These are phyloP conservation scores for Laticauda colubrina DNA, from an alignment of 2,113 vertebrate species.

Conservation along the genomic window DNA sequence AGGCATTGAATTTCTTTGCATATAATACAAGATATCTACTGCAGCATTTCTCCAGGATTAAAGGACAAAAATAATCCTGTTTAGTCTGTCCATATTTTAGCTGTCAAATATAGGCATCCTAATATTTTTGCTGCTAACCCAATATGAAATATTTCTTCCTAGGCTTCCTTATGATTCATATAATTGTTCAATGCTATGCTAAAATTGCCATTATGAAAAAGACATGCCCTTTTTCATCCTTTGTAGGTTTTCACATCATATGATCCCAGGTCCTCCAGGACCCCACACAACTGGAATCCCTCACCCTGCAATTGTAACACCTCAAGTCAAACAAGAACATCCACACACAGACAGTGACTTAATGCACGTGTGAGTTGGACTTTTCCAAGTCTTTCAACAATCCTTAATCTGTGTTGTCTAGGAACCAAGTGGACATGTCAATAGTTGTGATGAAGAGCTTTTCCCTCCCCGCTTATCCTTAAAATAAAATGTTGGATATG, in stretches of 20 bases:
- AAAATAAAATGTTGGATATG: background rate
- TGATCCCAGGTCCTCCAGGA: conserved; percentile 95
- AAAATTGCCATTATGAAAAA: conserved; percentile 35
- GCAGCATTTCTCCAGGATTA: conserved; percentile 21
- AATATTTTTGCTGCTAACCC: conserved; percentile 28
- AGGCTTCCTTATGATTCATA: background rate
- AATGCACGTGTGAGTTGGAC: conserved; percentile 92
- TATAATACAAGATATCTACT: conserved; percentile 37
- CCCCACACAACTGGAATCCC: conserved; percentile 98
- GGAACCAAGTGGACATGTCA: background rate
- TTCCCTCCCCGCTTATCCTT: background rate
- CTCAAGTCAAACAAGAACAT: conserved; percentile 98
- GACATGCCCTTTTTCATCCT: conserved; percentile 33
- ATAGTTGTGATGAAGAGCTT: background rate
- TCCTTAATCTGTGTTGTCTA: background rate
- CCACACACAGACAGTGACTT: conserved; percentile 89
- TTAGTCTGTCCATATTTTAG: conserved; percentile 46
- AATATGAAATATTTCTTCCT: background rate
- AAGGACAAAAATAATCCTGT: conserved; percentile 8
- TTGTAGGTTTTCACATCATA: conserved; percentile 96
- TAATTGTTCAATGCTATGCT: background rate
- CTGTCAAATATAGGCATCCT: conserved; percentile 22
- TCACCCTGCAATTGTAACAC: conserved; percentile 97
- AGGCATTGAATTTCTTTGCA: conserved; percentile 12
- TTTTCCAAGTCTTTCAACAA: conserved; percentile 25